Evolutionary conservation across 1,140 invertebrate genomes (phyloP).

Genomic region (Drosophila pseudoananassae): DNA sequence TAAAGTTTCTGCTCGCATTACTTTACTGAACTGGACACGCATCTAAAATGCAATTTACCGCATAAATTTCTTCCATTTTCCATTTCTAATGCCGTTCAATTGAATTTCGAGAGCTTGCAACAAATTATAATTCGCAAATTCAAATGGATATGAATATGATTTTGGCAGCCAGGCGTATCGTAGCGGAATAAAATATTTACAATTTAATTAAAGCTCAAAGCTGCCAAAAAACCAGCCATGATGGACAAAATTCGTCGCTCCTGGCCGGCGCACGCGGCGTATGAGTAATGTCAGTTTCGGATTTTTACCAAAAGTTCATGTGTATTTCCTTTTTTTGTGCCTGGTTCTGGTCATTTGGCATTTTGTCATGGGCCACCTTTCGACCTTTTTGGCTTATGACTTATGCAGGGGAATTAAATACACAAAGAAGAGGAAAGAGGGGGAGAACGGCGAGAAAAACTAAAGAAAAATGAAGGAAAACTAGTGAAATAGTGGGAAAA

Average conservation of each 20-base stretch:
- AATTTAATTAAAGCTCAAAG: slow-evolving; percentile 79
- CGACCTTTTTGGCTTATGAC: slow-evolving; percentile 36
- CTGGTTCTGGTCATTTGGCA: neutral
- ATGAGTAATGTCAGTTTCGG: slow-evolving; percentile 22
- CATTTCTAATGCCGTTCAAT: slow-evolving; percentile 23
- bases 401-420: slow-evolving; percentile 18
- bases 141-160: slow-evolving; percentile 45
- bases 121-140: slow-evolving; percentile 42
- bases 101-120: slow-evolving; percentile 21
- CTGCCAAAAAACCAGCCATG: slow-evolving; percentile 53
- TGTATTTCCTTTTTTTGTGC: neutral
- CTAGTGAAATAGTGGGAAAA: neutral
- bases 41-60: slow-evolving; percentile 15
- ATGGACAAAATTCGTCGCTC: slow-evolving; percentile 15
- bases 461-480: neutral
- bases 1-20: neutral
- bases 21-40: too few relatives aligned
- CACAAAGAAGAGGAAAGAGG: too few relatives aligned
- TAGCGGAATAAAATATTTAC: slow-evolving; percentile 65
- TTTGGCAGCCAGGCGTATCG: slow-evolving; percentile 13
- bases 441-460: too few relatives aligned
- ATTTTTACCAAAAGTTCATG: neutral
- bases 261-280: slow-evolving; percentile 20
- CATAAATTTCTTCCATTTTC: slow-evolving; percentile 11
- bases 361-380: slow-evolving; percentile 13